Percentiles rank a stretch among this genome's conserved stretches.
Conservation (phyloP, 2,888 invertebrate genomes). For the Erannis defoliaria region DNA sequence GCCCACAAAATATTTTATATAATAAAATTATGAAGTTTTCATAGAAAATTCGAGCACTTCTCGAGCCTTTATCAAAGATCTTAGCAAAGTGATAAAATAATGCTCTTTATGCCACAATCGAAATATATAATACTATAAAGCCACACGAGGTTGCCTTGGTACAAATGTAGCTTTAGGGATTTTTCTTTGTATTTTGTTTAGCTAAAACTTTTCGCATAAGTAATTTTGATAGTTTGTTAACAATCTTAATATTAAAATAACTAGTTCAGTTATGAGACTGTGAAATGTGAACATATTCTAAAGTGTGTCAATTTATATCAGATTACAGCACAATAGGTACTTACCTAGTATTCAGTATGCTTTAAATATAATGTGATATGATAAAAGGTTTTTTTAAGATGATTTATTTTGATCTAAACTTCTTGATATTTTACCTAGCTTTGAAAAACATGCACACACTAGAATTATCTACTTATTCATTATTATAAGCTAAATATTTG, state of each 20-base stretch:
- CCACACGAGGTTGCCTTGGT: not conserved
- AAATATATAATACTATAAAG: not conserved
- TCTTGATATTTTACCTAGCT: not conserved
- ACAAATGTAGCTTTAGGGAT: slow-evolving; percentile 11
- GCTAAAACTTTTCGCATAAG: slow-evolving; percentile 4
- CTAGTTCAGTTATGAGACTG: slow-evolving; percentile 7
- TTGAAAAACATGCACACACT: slow-evolving; percentile 9
- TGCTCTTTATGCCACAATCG: too few species aligned
- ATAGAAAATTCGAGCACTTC: too few species aligned
- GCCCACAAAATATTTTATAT: too few species aligned
- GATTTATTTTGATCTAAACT: not conserved
- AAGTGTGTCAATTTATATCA: slow-evolving; percentile 29
- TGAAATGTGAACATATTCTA: slow-evolving; percentile 20
- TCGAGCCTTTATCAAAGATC: too few species aligned
- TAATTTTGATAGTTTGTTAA: slow-evolving; percentile 1
- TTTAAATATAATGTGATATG: slow-evolving; percentile 12
- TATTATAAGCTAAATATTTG: slow-evolving; percentile 4
- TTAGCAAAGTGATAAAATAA: too few species aligned
- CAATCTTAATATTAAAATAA: slow-evolving; percentile 11
- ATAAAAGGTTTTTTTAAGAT: too few species aligned
- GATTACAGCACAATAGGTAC: slow-evolving; percentile 9
- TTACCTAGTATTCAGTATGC: not conserved
- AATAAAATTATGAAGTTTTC: too few species aligned
- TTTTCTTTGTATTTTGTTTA: slow-evolving; percentile 9
- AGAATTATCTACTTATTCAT: not conserved